Conservation (phyloP, 2,113 vertebrate genomes). For the Podiceps cristatus region DNA sequence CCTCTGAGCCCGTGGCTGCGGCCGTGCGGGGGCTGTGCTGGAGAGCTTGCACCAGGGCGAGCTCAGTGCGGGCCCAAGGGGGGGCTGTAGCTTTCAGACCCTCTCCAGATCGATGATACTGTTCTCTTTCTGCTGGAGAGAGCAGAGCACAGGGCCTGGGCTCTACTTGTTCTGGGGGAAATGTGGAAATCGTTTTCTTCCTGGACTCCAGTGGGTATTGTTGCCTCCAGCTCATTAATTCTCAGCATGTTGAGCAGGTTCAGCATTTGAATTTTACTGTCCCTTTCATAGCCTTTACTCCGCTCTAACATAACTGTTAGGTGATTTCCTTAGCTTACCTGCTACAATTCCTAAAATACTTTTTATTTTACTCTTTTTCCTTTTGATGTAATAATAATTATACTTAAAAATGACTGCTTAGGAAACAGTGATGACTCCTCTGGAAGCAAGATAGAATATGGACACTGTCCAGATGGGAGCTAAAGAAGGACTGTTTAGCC, state of each 20-base stretch:
- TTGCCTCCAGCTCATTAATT: not conserved
- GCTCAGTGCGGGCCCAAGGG: rapidly evolving
- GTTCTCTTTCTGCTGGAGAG: not conserved
- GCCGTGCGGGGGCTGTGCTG: rapidly evolving
- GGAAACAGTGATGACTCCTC: not conserved
- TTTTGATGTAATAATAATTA: not conserved
- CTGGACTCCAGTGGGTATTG: not conserved
- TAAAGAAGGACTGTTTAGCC: not conserved
- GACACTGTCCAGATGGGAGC: not conserved
- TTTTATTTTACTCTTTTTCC: not conserved
- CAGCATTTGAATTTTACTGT: not conserved
- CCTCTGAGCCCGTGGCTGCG: rapidly evolving
- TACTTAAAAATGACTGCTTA: not conserved
- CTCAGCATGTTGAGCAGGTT: not conserved
- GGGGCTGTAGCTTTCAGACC: not conserved
- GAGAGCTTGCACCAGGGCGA: rapidly evolving
- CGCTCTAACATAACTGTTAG: not conserved
- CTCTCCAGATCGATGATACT: rapidly evolving
- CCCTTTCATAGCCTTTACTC: not conserved
- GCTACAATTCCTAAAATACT: not conserved
- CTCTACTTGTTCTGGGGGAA: not conserved
- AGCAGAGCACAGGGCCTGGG: rapidly evolving
- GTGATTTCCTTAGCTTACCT: not conserved
- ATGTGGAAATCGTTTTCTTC: rapidly evolving
- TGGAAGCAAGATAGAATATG: not conserved